These are phyloP conservation scores for Sebastiscus albofasciatus DNA, from an alignment of 2,797 vertebrate species.

Conservation along the genomic window DNA sequence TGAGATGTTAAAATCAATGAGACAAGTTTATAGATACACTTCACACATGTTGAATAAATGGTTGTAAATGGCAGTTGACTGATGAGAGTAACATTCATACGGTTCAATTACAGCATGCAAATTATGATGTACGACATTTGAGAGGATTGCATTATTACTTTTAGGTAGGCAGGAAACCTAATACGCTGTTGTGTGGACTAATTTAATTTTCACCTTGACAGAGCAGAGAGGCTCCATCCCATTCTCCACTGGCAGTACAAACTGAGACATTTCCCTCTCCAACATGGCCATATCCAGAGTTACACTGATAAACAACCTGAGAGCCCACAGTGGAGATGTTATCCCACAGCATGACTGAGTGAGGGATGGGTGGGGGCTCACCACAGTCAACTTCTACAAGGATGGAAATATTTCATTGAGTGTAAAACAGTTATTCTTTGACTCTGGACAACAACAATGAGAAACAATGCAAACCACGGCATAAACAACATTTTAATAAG, in stretches of 20 bases:
- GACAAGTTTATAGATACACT: background rate
- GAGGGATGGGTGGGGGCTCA: slow-evolving; percentile 60
- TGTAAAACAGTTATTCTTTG: background rate
- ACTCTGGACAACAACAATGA: background rate
- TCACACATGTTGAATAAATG: background rate
- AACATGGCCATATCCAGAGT: slow-evolving; percentile 70
- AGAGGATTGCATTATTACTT: background rate
- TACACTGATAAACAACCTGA: slow-evolving; percentile 77
- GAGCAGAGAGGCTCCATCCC: slow-evolving; percentile 59
- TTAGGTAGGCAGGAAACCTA: background rate
- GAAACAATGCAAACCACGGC: background rate
- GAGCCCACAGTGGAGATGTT: slow-evolving; percentile 73
- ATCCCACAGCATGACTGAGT: slow-evolving; percentile 71
- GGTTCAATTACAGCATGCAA: background rate
- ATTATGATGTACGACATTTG: background rate
- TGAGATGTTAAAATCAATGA: background rate
- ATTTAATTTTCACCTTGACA: slow-evolving; percentile 70
- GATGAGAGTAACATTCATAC: background rate
- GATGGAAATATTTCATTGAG: slow-evolving; percentile 4
- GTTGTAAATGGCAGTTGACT: background rate
- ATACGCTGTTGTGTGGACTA: background rate
- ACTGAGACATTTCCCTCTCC: slow-evolving; percentile 63
- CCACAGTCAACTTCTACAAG: slow-evolving; percentile 82
- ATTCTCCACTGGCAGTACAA: slow-evolving; percentile 71
- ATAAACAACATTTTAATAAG: background rate